A percentile compares a stretch with the other conserved stretches of the same genome.
Conservation (phyloP, 1,140 invertebrate genomes). For the Diuraphis noxia region DNA sequence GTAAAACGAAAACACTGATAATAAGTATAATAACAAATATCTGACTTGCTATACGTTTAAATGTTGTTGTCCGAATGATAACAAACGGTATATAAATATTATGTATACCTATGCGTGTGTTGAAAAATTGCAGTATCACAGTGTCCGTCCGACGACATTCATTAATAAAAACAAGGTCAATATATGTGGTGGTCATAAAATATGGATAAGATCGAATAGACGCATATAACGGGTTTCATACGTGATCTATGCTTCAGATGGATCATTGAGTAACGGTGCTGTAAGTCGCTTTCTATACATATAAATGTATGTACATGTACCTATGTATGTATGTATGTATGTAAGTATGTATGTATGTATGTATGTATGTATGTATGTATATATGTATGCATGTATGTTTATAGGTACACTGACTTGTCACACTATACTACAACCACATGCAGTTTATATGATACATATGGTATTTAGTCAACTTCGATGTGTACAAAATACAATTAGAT, state of each 20-base stretch:
- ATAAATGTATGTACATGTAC: neutral
- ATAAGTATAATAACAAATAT: neutral
- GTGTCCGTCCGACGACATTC: neutral
- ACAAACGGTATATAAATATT: neutral
- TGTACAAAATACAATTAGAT: neutral
- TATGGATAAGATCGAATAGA: constrained; percentile 35
- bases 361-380: neutral
- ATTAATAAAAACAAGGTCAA: constrained; percentile 44
- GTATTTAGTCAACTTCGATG: neutral
- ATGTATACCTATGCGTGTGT: neutral
- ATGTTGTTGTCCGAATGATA: neutral
- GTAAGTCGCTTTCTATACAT: constrained; percentile 37
- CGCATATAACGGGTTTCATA: constrained; percentile 48
- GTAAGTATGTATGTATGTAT: neutral
- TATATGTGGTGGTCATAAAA: constrained; percentile 26
- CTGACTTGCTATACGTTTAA: neutral
- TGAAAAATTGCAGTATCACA: neutral
- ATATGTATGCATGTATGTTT: neutral
- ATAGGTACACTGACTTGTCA: neutral
- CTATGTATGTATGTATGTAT: neutral
- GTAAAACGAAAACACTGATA: neutral
- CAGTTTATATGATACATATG: neutral
- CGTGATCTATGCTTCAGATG: constrained; percentile 49
- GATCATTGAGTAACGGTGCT: constrained; percentile 45
- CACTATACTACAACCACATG: neutral